phyloP scores from a whole-genome alignment of 2,888 invertebrate genomes.

The Watsonalla binaria region DNA sequence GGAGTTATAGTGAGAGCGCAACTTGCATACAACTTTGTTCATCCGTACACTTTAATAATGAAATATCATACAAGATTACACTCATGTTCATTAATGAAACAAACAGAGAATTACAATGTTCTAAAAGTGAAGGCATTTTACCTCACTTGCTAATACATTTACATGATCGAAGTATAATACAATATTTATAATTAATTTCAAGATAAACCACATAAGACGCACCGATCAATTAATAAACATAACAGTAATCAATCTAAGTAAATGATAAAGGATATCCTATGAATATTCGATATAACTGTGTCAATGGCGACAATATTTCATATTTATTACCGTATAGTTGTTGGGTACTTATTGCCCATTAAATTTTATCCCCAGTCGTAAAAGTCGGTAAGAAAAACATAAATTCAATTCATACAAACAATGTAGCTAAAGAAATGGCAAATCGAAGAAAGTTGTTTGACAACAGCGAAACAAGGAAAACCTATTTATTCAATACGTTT shows the following conservation, averaged over 20 bases:
- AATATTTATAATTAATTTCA: neutral
- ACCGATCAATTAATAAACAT: neutral
- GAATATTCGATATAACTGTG: conserved; percentile 1
- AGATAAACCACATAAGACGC: neutral
- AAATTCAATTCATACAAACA: neutral
- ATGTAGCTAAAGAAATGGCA: neutral
- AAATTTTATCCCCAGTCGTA: neutral
- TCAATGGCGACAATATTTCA: neutral
- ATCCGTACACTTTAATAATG: too few species aligned
- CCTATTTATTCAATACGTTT: too few species aligned
- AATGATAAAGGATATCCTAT: neutral
- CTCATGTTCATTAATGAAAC: too few species aligned
- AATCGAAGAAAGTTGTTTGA: neutral
- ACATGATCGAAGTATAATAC: neutral
- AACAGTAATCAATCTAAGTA: neutral
- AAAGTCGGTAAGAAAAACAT: conserved; percentile 1
- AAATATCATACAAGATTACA: too few species aligned
- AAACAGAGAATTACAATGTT: too few species aligned
- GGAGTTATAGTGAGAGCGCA: neutral
- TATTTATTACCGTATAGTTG: conserved; percentile 1
- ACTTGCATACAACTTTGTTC: neutral
- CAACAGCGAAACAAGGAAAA: neutral
- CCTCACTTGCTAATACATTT: too few species aligned
- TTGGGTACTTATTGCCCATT: conserved; percentile 2
- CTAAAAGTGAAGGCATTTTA: too few species aligned